These are phyloP conservation scores for Vidua macroura DNA, from an alignment of 2,113 vertebrate species.

Conservation along the genomic window DNA sequence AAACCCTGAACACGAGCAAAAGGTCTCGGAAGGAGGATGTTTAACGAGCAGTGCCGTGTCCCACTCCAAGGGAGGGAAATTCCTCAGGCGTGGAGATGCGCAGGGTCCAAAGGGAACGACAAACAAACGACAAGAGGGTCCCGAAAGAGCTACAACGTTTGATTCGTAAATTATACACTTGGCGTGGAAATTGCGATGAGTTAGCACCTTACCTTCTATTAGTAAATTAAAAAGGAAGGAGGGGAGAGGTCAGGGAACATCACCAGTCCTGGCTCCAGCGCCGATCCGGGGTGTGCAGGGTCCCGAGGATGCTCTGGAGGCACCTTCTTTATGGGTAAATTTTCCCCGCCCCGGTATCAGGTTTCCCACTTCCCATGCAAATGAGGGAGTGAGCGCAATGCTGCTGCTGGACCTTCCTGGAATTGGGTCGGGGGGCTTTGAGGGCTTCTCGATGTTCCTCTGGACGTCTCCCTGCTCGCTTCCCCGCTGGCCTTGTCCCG, in stretches of 20 bases:
- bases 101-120: background rate
- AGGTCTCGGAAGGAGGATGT: no score
- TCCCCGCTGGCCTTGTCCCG: no score
- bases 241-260: background rate
- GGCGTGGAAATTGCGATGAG: background rate
- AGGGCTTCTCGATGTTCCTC: rapidly evolving
- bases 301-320: background rate
- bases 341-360: background rate
- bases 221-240: background rate
- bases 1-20: background rate
- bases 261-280: background rate
- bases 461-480: background rate
- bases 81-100: background rate
- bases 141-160: background rate
- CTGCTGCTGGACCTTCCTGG: background rate
- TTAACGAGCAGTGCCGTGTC: background rate
- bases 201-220: background rate
- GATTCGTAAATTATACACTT: background rate
- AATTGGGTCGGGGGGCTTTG: background rate
- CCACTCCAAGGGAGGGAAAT: background rate
- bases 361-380: background rate
- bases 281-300: background rate
- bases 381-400: background rate
- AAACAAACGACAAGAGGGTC: background rate
- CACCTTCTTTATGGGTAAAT: background rate